Base-by-base conservation (phyloP, 2,797 vertebrate species). In the Cryptoprocta ferox region DNA sequence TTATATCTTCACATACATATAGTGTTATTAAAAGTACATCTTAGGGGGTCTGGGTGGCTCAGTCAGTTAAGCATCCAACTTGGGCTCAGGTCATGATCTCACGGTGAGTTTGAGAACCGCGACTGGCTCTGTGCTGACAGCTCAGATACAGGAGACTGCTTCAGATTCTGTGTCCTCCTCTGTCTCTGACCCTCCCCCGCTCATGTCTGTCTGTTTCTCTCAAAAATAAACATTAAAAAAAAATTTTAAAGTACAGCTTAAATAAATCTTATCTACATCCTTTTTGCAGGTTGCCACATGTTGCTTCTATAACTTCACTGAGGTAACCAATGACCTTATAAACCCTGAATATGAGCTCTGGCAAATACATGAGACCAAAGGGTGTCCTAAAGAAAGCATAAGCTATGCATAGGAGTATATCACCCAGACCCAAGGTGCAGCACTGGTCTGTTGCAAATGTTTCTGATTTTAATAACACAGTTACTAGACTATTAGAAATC, bases 381-480 rank as follows among this genome's bases (percentile, higher is more conserved):
- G 95, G 87, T 97, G 63, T 89, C 91, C 98, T 96, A 96, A 89
- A 71, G 66, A 30, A 98, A 98, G 95, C 65, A 95, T 30, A 32
- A 83, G 89, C 82, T 95, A 94, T 30, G 35, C 90, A 92, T 4
- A n/a, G 95, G 82, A 91, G 61, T 39, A 16, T 68, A 53, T 76
- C 61, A 94, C 53, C 63, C 80, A 82, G 79, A 97, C 70, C 68
- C 68, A 93, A 97, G 91, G 91, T 94, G 53, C 70, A 80, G 28
- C 11, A 30, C 56, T 18, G 1, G 48, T 50, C 4, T 42, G 83
- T 94, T 97, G 96, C 93, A 0, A 0, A 96, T 50, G 11, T 76
- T 96, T 50, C 12, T 96, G 96, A 75, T 97, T 97, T 98, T 97
- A 97, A 97, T 53, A 96, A 59, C 35, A 71, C 5, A 76, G n/a